Evolutionary conservation across 2,797 vertebrate species (phyloP), one percentile per base, ranked within the genome.

Genomic region (Dipus sagitta): DNA sequence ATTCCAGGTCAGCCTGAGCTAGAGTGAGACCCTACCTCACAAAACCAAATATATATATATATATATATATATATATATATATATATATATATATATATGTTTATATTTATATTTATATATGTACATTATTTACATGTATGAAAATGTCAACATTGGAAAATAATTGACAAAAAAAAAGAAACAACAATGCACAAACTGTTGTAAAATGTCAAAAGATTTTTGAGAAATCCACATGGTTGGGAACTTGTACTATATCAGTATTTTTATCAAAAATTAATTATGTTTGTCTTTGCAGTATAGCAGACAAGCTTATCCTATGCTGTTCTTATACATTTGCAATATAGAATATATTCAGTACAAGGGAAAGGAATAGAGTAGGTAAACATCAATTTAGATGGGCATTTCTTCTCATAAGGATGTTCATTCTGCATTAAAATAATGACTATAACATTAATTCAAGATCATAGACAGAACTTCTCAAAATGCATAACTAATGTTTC

Each of bases 381-480:
- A 78, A 92, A 95, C 74, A 30, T 0, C 82, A 92, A 0, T 42
- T 72, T 71, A 65, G 6, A 67, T 30, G 60, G 60, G 8, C 0
- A 82, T 34, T 23, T 24, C 3, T 86, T 77, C 13, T 77, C 84
- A 74, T 54, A 74, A 30, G 30, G 81, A 17, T 87, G 60, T 32
- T 75, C 14, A 42, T 42, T 87, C 15, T 32, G 32, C 52, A 67
- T 42, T 6, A 28, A 65, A 90, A 11, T 68, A 77, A 86, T 26
- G 32, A 15, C 2, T 91, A 20, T 81, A 80, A 47, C 88, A 64
- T 52, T 64, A 94, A 91, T 87, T 77, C 14, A 86, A 88, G 58
- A 78, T 68, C 15, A 68, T 82, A 88, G 21, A 81, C 68, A 85
- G 24, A 94, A 72, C 4, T 91, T 70, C 47, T 76, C 34, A 93